Base-by-base conservation (phyloP, 1,140 invertebrate species). In the Trachelipus rathkii region DNA sequence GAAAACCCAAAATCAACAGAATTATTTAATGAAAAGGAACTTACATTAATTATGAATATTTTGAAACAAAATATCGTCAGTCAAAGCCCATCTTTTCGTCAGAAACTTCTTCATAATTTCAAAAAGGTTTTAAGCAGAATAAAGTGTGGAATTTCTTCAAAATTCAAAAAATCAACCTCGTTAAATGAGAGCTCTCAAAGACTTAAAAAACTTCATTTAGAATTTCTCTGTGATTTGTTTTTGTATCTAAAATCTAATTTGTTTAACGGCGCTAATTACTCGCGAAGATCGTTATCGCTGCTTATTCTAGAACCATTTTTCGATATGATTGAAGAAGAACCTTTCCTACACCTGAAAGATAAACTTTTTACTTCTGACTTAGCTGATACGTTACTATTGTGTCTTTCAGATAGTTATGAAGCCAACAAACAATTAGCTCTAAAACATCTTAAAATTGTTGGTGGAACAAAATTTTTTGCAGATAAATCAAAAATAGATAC, bases 321-420 rank as follows among this genome's bases (percentile, higher is more conserved):
- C 6, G 44, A 78, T 15, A 74, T 76, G 77, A 72, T 78, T 74
- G 45, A 73, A 33, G 72, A 73, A 73, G 75, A 72, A 60, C 2
- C 50, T 3, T 60, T 60, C 50, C 4, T 19, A 15, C 50, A 60
- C 19, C 19, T 60, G 50, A 60, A 60, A 60, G 19, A 8, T 1
- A 8, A 60, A 60, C 50, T 60, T 60, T 60, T 60, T 60, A 15
- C 50, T 8, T 60, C 50, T 9, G 24, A 83, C 10, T 82, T 86
- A 44, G 79, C 87, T 0, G 83, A 87, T 2, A 85, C 86, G 53
- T 79, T 94, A 21, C 82, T 90, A 73, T 82, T 87, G 45, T 87
- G 89, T 79, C 85, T 95, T 4, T 80, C 86, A n/a, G 92, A 94
- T 82, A 91, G 91, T 10, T 95, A 93, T 83, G 93, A 95, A 84